phyloP scores from a whole-genome alignment of 2,888 invertebrate genomes.

The Scaptomyza tumidula region DNA sequence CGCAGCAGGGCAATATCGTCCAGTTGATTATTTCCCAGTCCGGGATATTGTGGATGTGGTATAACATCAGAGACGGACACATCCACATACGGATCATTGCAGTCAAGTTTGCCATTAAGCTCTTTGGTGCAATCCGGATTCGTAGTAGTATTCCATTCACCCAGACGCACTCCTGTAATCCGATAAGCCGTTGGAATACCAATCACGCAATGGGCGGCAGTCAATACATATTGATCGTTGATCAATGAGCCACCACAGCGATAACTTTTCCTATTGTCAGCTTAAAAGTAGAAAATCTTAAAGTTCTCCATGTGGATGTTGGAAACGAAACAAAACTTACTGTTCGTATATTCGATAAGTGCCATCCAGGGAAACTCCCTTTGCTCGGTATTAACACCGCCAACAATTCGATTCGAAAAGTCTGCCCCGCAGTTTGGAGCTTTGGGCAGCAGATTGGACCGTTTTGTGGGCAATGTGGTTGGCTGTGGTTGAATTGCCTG shows the following conservation, averaged over 20 bases:
- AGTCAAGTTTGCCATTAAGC: constrained; percentile 84
- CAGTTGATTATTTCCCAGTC: constrained; percentile 86
- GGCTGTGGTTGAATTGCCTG: neutral
- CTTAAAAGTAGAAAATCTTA: constrained; percentile 76
- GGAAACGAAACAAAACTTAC: constrained; percentile 55
- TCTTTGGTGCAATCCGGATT: constrained; percentile 78
- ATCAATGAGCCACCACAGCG: constrained; percentile 91
- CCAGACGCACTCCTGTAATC: constrained; percentile 83
- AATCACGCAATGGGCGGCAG: constrained; percentile 91
- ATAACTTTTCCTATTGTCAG: constrained; percentile 87
- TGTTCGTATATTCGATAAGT: constrained; percentile 84
- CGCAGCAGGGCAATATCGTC: constrained; percentile 91
- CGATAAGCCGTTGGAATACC: constrained; percentile 88
- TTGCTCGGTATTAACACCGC: constrained; percentile 86
- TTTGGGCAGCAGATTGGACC: constrained; percentile 70
- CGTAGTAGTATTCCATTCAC: constrained; percentile 82
- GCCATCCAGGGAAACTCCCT: constrained; percentile 87
- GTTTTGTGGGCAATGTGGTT: neutral
- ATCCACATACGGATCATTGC: constrained; percentile 87
- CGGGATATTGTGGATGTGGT: constrained; percentile 87
- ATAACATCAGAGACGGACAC: constrained; percentile 87
- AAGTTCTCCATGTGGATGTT: too few species aligned
- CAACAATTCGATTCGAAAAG: constrained; percentile 86
- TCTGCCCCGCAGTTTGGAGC: constrained; percentile 73
- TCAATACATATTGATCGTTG: constrained; percentile 87